Conservation (phyloP, 2,888 invertebrate genomes). For the Cremastinae sp. region DNA sequence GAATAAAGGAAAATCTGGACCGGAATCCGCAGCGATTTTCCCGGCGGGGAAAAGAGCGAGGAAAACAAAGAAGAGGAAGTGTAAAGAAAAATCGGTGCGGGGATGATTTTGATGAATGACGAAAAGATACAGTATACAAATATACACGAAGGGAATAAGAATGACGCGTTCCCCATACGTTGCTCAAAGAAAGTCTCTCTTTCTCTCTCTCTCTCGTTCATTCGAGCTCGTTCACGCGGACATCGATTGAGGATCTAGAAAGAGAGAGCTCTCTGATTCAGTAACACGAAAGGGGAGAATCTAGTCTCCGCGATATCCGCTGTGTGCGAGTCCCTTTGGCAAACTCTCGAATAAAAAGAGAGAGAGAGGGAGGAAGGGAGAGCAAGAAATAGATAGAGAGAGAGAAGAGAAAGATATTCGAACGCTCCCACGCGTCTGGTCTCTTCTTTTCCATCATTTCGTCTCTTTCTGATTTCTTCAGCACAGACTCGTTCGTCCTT, state of each 20-base stretch:
- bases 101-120: slow-evolving; percentile 7
- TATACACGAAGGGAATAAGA: neutral
- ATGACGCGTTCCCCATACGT: slow-evolving; percentile 13
- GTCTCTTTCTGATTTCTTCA: slow-evolving; percentile 1
- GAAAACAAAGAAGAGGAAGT: slow-evolving; percentile 14
- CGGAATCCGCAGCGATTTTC: neutral
- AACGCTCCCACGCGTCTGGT: slow-evolving; percentile 76
- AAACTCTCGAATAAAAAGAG: slow-evolving; percentile 57
- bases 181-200: neutral
- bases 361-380: neutral
- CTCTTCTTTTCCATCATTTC: slow-evolving; percentile 58
- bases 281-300: slow-evolving; percentile 9
- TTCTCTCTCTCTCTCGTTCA: slow-evolving; percentile 25
- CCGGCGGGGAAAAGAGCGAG: neutral
- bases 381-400: slow-evolving; percentile 52
- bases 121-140: slow-evolving; percentile 10
- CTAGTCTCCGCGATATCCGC: slow-evolving; percentile 65
- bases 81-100: neutral
- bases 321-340: slow-evolving; percentile 71
- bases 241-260: slow-evolving; percentile 10
- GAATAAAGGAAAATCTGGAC: neutral
- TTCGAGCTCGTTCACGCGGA: neutral
- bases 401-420: slow-evolving; percentile 55
- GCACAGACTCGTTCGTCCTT: slow-evolving; percentile 2
- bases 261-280: slow-evolving; percentile 12